A percentile compares a stretch with the other conserved stretches of the same genome.
Evolutionary conservation across 2,888 invertebrate species (phyloP).

Genomic region (Nomada hirtipes): DNA sequence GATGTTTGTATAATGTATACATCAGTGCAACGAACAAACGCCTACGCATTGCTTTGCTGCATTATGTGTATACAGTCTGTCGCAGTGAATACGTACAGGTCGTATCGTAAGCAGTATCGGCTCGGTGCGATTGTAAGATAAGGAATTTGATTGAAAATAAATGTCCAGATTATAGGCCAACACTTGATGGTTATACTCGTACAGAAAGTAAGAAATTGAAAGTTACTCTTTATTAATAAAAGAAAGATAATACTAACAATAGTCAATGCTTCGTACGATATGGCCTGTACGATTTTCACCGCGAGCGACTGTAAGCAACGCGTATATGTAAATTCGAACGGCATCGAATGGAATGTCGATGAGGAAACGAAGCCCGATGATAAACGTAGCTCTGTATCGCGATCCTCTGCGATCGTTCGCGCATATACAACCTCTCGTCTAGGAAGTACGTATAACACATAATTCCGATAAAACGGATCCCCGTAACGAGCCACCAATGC

Average conservation of each 20-base stretch:
- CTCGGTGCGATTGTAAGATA: too few species aligned
- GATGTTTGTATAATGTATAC: not conserved
- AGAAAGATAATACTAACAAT: too few species aligned
- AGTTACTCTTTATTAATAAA: too few species aligned
- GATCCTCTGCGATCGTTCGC: not conserved
- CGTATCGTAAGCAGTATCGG: too few species aligned
- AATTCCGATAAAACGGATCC: slow-evolving; percentile 31
- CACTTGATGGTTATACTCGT: too few species aligned
- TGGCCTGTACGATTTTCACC: too few species aligned
- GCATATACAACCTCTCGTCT: not conserved
- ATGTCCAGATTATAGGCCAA: too few species aligned
- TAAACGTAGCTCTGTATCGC: slow-evolving; percentile 3
- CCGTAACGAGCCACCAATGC: slow-evolving; percentile 28
- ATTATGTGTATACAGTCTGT: not conserved
- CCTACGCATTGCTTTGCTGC: not conserved
- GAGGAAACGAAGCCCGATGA: slow-evolving; percentile 24
- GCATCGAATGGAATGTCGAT: not conserved
- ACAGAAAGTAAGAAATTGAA: too few species aligned
- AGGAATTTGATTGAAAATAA: too few species aligned
- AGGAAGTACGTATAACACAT: slow-evolving; percentile 23
- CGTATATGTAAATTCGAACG: slow-evolving; percentile 15
- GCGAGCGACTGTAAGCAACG: not conserved
- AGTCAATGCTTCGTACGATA: too few species aligned
- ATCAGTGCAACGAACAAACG: not conserved
- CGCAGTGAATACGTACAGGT: too few species aligned